These are phyloP conservation scores for Rhinoptilus africanus DNA, from an alignment of 2,113 vertebrate genomes.

Conservation along the genomic window DNA sequence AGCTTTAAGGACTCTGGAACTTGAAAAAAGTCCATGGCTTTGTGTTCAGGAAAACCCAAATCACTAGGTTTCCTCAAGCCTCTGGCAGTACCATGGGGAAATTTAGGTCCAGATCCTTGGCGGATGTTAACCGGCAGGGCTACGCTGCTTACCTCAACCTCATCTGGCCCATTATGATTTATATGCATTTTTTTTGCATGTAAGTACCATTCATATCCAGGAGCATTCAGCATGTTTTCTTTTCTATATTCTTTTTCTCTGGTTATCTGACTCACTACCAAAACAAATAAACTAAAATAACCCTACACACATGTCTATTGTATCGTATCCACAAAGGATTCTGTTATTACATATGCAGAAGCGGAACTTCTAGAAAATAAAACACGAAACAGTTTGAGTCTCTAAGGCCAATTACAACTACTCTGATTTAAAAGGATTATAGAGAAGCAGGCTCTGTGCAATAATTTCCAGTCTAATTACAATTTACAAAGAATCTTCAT, in stretches of 20 bases:
- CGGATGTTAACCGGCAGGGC: background rate
- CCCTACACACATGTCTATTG: slow-evolving; percentile 54
- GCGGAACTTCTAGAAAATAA: slow-evolving; percentile 72
- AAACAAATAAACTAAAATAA: slow-evolving; percentile 70
- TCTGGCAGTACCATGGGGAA: background rate
- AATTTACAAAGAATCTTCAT: slow-evolving; percentile 76
- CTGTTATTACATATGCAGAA: slow-evolving; percentile 71
- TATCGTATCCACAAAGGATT: slow-evolving; percentile 55
- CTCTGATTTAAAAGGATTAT: slow-evolving; percentile 75
- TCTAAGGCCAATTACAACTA: slow-evolving; percentile 75
- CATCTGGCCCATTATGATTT: background rate
- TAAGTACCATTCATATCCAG: slow-evolving; percentile 14
- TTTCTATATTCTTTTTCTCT: slow-evolving; percentile 35
- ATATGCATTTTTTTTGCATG: background rate
- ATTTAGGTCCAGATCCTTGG: background rate
- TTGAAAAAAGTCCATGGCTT: background rate
- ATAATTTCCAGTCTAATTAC: slow-evolving; percentile 77
- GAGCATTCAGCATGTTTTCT: background rate
- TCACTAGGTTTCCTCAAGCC: background rate
- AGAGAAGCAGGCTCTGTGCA: slow-evolving; percentile 69
- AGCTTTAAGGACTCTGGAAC: background rate
- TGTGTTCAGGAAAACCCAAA: background rate
- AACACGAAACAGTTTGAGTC: slow-evolving; percentile 67
- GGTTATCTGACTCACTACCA: slow-evolving; percentile 57
- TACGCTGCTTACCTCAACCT: background rate